Conservation (phyloP, 2,888 invertebrate species). For the Pseudococcus viburni region DNA sequence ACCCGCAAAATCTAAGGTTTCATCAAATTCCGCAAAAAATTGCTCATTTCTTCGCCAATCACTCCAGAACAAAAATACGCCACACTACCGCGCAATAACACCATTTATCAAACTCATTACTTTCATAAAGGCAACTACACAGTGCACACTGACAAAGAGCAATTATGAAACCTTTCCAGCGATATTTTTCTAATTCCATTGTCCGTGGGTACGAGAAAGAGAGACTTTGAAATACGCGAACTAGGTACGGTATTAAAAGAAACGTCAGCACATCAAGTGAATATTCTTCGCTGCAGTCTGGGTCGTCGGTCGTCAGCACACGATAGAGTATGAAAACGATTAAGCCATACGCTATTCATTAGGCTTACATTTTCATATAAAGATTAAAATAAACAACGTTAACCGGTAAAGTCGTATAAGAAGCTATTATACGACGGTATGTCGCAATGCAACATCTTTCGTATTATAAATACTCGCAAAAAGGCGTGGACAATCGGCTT, state of each 20-base stretch:
- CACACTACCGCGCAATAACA: background rate
- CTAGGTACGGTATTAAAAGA: background rate
- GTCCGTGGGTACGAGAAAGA: background rate
- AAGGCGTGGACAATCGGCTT: slow-evolving; percentile 57
- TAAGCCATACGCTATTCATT: slow-evolving; percentile 47
- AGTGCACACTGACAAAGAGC: slow-evolving; percentile 22
- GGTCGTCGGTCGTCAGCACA: background rate
- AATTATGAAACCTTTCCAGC: slow-evolving; percentile 42
- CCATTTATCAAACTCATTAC: slow-evolving; percentile 7
- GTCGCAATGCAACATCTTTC: slow-evolving; percentile 29
- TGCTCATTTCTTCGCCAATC: background rate
- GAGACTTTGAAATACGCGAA: background rate
- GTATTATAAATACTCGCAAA: slow-evolving; percentile 38
- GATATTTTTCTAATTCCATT: background rate
- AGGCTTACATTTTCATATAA: slow-evolving; percentile 36
- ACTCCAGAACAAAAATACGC: background rate
- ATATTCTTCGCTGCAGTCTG: slow-evolving; percentile 14
- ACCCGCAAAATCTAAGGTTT: too few relatives aligned
- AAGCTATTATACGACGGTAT: slow-evolving; percentile 9
- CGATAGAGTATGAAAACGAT: background rate
- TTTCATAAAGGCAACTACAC: background rate
- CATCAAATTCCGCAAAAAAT: background rate
- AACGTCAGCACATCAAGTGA: slow-evolving; percentile 50
- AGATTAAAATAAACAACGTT: slow-evolving; percentile 45
- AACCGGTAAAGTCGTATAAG: slow-evolving; percentile 48